phyloP scores from a whole-genome alignment of 2,797 vertebrate genomes.

The Fundulus diaphanus region DNA sequence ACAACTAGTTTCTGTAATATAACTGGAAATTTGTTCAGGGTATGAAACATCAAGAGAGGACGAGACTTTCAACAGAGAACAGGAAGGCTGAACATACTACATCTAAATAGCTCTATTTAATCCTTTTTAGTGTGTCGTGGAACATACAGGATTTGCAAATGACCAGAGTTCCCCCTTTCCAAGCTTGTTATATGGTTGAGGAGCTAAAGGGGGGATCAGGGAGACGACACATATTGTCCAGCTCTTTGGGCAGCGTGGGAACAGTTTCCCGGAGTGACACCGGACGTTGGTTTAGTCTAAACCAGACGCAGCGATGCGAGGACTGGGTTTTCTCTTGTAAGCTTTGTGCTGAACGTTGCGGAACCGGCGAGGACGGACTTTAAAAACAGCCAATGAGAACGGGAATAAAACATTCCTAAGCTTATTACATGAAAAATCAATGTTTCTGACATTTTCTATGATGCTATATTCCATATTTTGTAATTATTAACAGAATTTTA shows the following conservation, averaged over 20 bases:
- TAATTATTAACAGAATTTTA: background rate
- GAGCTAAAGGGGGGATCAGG: constrained; percentile 9
- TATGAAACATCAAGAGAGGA: background rate
- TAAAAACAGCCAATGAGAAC: constrained; percentile 15
- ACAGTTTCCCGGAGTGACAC: constrained; percentile 57
- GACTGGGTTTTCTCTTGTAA: constrained; percentile 53
- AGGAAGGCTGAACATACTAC: background rate
- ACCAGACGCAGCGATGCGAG: constrained; percentile 53
- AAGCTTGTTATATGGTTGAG: constrained; percentile 4
- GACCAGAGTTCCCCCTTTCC: background rate
- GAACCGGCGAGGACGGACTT: constrained; percentile 45
- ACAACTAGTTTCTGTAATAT: background rate
- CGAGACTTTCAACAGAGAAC: background rate
- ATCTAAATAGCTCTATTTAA: background rate
- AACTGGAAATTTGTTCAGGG: background rate
- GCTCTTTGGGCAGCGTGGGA: constrained; percentile 61
- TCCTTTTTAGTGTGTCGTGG: background rate
- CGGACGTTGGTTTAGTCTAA: constrained; percentile 37
- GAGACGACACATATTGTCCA: constrained; percentile 35
- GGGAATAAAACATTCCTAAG: background rate
- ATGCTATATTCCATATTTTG: too few species aligned
- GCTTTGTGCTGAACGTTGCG: constrained; percentile 48
- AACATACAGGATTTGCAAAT: background rate
- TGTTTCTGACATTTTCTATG: background rate
- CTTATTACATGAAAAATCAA: background rate